Evolutionary conservation across 2,113 vertebrate species (phyloP).

Genomic region (Triplophysa rosa): DNA sequence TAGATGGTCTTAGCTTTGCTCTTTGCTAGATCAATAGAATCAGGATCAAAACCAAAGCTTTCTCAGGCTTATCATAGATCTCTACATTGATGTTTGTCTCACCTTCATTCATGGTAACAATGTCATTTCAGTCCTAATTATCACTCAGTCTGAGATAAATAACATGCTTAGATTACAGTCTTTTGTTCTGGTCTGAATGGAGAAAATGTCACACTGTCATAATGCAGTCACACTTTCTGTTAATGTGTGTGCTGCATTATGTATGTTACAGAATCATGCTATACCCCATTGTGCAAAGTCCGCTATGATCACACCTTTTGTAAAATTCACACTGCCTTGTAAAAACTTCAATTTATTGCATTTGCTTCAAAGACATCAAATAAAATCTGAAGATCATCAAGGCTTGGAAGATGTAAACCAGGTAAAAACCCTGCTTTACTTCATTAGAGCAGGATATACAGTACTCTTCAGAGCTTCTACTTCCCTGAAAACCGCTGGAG

Average conservation of each 20-base stretch:
- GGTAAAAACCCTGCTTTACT: no score
- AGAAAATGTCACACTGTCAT: neutral
- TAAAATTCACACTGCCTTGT: no score
- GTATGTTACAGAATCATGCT: neutral
- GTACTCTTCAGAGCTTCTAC: no score
- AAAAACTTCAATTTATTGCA: no score
- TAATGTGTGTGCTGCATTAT: neutral
- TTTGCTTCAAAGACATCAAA: no score
- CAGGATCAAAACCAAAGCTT: neutral
- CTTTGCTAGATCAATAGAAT: slow-evolving; percentile 25
- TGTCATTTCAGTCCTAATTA: slow-evolving; percentile 13
- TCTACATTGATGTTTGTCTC: slow-evolving; percentile 20
- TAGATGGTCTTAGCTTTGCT: slow-evolving; percentile 22
- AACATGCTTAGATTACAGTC: neutral
- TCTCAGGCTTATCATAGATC: slow-evolving; percentile 24
- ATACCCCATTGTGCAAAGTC: no score
- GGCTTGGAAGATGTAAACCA: no score
- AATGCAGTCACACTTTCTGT: no score
- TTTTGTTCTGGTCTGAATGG: neutral
- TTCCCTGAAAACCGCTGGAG: neutral
- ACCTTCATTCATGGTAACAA: neutral
- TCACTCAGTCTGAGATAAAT: neutral
- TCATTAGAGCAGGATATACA: no score
- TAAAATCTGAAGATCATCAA: no score
- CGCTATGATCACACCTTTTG: neutral